Conservation (phyloP, 2,888 invertebrate species). For the Patella pellucida region DNA sequence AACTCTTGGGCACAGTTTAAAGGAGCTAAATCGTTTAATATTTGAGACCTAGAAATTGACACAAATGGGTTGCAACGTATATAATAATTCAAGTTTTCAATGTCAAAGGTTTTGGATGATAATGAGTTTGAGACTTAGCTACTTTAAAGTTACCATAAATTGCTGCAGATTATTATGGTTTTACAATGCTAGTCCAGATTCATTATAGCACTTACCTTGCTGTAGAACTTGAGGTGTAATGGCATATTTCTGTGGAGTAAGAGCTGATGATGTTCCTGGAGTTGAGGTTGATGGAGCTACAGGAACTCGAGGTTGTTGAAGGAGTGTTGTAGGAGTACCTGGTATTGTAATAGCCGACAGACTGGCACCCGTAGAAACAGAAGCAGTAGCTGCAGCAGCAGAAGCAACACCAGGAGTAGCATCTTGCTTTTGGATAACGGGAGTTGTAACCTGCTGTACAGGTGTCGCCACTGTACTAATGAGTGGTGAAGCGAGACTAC, state of each 20-base stretch:
- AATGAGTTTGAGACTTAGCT: too few species aligned
- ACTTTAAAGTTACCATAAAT: too few species aligned
- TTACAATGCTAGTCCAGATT: too few species aligned
- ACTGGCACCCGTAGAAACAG: constrained; percentile 31
- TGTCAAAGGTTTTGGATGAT: too few species aligned
- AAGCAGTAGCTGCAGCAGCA: constrained; percentile 25
- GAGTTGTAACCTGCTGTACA: constrained; percentile 25
- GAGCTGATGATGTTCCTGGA: constrained; percentile 35
- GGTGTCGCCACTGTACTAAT: constrained; percentile 47
- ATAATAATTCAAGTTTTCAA: too few species aligned
- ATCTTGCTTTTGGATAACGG: constrained; percentile 25
- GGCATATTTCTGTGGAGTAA: constrained; percentile 78
- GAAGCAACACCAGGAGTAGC: constrained; percentile 28
- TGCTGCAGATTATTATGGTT: too few species aligned
- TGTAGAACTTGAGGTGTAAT: constrained; percentile 93
- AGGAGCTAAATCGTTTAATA: too few species aligned
- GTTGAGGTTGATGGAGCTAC: constrained; percentile 25
- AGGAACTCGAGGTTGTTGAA: constrained; percentile 8
- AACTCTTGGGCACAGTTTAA: too few species aligned
- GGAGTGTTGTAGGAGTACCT: constrained; percentile 10
- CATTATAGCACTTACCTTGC: constrained; percentile 77
- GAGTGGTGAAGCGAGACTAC: constrained; percentile 41
- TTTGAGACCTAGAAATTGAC: too few species aligned
- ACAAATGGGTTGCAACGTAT: too few species aligned
- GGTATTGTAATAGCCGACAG: constrained; percentile 20